phyloP scores from a whole-genome alignment of 2,888 invertebrate species.

The Caenorhabditis sp. region DNA sequence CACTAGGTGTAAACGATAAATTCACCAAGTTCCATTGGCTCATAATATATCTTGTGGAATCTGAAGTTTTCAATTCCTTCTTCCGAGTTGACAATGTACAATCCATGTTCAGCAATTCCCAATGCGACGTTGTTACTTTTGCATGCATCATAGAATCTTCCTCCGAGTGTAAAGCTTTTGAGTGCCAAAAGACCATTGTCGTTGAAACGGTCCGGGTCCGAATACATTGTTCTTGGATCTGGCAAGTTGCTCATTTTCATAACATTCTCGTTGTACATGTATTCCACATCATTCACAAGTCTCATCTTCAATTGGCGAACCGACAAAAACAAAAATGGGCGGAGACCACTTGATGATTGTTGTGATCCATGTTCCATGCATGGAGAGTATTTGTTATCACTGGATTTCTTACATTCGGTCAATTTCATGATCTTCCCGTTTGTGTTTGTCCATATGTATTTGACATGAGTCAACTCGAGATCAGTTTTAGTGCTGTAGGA shows the following conservation, averaged over 20 bases:
- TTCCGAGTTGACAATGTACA: neutral
- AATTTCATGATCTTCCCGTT: too few relatives aligned
- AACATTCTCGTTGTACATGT: neutral
- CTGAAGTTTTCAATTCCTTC: too few relatives aligned
- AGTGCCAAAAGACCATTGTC: neutral
- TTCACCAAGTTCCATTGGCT: neutral
- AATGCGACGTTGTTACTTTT: neutral
- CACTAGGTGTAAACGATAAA: constrained; percentile 1
- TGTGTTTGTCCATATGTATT: too few relatives aligned
- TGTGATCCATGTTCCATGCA: neutral
- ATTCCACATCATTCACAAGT: neutral
- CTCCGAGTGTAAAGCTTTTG: neutral
- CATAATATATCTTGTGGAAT: neutral
- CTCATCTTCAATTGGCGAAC: neutral
- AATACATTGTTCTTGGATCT: neutral
- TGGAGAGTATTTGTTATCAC: too few relatives aligned
- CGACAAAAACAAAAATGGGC: neutral
- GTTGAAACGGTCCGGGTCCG: neutral
- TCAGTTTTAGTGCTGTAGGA: too few relatives aligned
- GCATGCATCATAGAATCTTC: neutral
- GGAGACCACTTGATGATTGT: neutral
- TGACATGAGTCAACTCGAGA: too few relatives aligned
- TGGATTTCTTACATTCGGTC: too few relatives aligned
- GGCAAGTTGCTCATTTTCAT: neutral
- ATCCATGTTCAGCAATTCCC: neutral